Evolutionary conservation across 1,140 invertebrate genomes (phyloP), one percentile per base, ranked within the genome.

Genomic region (Papilio xuthus): DNA sequence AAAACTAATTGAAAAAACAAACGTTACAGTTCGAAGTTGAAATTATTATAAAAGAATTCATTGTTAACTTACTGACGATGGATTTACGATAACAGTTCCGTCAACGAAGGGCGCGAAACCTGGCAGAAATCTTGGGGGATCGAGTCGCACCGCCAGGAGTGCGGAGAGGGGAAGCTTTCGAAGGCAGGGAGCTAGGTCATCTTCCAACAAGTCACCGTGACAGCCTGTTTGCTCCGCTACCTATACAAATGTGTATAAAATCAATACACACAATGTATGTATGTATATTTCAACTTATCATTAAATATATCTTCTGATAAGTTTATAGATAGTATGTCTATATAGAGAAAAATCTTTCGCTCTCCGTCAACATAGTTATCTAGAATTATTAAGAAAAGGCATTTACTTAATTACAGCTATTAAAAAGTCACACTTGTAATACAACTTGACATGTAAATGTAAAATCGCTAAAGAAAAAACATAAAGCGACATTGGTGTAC

Each of bases 51-150:
- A 56, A 15, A 77, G 23, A 44, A 47, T 70, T n/a, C 41, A 41
- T n/a, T 72, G 18, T 41, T 63, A 44, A 78, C 91, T 89, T 83
- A 94, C 93, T 70, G 90, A 89, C 72, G 94, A 95, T 79, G 94
- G 95, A 87, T 95, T 95, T 73, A 96, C 91, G 80, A 97, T 95
- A 79, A 97, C 97, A 32, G 97, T 96, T 20, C 97, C 97, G 92
- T 98, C 98, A 79, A 98, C 95, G 86, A 98, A 98, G 4, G 98
- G 98, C 18, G 97, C 98, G 87, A 98, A 98, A 15, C 97, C 97
- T 20, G 97, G 96, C 20, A 98, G 95, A 90, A 98, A 98, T 82
- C 96, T 93, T 1, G 98, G 98, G 47, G 97, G 95, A 82, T 97
- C 96, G 26, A 98, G 94, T 80, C 95, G 94, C 8, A 97, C 96